Evolutionary conservation across 1,140 invertebrate genomes (phyloP).

Genomic region (Drosophila ficusphila): DNA sequence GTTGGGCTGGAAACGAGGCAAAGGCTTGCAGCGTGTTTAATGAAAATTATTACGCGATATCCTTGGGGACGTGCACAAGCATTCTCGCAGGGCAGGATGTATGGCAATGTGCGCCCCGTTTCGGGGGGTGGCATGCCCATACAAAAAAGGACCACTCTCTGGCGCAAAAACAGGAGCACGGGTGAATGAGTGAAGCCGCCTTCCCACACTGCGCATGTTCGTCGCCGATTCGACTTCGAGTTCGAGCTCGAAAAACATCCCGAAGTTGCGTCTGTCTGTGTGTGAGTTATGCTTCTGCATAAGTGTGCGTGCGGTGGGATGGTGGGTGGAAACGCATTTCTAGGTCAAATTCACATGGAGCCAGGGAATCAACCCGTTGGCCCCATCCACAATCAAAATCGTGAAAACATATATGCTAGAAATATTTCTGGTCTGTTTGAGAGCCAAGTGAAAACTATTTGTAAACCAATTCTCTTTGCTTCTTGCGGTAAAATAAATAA

Average conservation of each 20-base stretch:
- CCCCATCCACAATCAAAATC: conserved; percentile 12
- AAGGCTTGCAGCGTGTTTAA: conserved; percentile 69
- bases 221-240: conserved; percentile 16
- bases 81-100: conserved; percentile 39
- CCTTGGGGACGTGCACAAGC: conserved; percentile 56
- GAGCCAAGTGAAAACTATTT: conserved; percentile 24
- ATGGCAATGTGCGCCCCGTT: conserved; percentile 65
- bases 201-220: conserved; percentile 49
- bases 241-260: conserved; percentile 60
- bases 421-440: conserved; percentile 43
- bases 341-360: conserved; percentile 71
- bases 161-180: conserved; percentile 14
- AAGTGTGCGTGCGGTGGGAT: conserved; percentile 6
- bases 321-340: conserved; percentile 58
- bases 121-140: conserved; percentile 75
- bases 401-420: conserved; percentile 15
- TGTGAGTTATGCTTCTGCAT: conserved; percentile 28
- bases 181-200: conserved; percentile 56
- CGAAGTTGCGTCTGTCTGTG: conserved; percentile 18
- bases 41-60: conserved; percentile 75
- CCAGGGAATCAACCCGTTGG: conserved; percentile 40
- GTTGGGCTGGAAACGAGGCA: conserved; percentile 16
- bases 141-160: conserved; percentile 46
- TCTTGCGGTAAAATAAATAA: conserved; percentile 17
- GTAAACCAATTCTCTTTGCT: conserved; percentile 22